Base-by-base conservation (phyloP, 2,797 vertebrate genomes). In the Syndactyla subalaris region DNA sequence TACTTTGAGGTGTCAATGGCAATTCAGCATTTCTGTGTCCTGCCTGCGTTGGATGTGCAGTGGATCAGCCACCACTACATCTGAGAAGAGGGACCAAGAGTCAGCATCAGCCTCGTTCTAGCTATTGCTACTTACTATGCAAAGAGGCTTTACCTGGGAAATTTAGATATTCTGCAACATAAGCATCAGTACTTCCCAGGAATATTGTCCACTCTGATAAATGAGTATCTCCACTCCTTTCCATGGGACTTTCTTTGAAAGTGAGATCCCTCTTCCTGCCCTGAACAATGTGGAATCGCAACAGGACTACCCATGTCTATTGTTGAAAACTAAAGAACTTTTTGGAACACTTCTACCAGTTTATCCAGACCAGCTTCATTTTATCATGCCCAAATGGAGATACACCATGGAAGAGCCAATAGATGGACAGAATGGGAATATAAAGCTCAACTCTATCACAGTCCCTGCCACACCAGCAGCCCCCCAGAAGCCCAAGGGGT, bases 401-500 rank as follows among this genome's bases (percentile, higher is more conserved):
- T 20, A 27, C 10, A 26, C 27, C 10, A 4, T 26, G 16, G 41
- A 77, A 57, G 10, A 72, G 9, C 26, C 43, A 68, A 49, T 29
- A 81, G 66, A 58, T 18, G 32, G 46, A 55, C 23, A 48, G 57
- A 61, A 66, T 5, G 29, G 20, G 12, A 72, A 29, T 4, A 17
- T 11, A 54, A 54, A 2, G 4, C 13, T n/a, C 26, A 48, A 30
- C 11, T 65, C 76, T 10, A 24, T 16, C 1, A 0, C 14, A 26
- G 17, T 34, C 20, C 11, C 57, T 5, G 4, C 29, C 66, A 43
- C 38, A 78, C 4, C 66, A 73, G 18, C 45, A 41, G 21, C 29
- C 41, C 10, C 21, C 23, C 74, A 88, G 49, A 51, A 79, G 59
- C 12, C 45, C 7, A 3, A 78, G 45, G 27, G 6, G n/a, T 45